These are phyloP conservation scores for Ptycholaimellus sp. DNA, from an alignment of 2,888 invertebrate species.

Conservation along the genomic window DNA sequence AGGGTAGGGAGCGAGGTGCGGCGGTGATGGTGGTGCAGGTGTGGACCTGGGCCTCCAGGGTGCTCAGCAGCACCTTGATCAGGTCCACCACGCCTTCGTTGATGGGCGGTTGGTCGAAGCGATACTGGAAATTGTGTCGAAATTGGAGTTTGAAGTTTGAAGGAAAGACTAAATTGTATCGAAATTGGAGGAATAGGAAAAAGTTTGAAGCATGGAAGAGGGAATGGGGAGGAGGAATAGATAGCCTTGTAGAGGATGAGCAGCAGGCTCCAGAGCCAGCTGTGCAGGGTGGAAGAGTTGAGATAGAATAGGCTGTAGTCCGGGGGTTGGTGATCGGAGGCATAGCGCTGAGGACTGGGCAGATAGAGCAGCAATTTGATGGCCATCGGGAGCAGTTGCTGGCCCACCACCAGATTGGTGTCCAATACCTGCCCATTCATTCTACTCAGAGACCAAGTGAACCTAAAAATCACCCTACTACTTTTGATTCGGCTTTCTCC, in stretches of 20 bases:
- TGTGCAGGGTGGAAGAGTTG: constrained; percentile 54
- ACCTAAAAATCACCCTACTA: no score
- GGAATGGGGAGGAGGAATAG: neutral
- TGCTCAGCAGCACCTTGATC: constrained; percentile 66
- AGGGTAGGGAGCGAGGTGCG: no score
- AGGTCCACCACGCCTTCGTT: constrained; percentile 46
- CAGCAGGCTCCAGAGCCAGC: constrained; percentile 74
- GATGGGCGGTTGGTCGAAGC: constrained; percentile 29
- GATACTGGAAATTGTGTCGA: constrained; percentile 25
- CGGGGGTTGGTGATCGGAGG: constrained; percentile 38
- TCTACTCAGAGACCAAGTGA: no score
- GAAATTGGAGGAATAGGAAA: neutral
- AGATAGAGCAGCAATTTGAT: constrained; percentile 53
- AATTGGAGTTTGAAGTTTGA: neutral
- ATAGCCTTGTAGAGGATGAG: constrained; percentile 76
- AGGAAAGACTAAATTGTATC: no score
- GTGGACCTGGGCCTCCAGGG: constrained; percentile 69
- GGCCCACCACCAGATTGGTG: constrained; percentile 79
- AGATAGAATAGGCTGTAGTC: constrained; percentile 45
- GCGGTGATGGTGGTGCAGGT: constrained; percentile 56
- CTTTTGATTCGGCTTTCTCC: no score
- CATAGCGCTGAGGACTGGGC: constrained; percentile 47
- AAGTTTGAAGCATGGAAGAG: neutral
- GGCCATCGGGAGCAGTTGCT: constrained; percentile 58
- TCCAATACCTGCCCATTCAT: constrained; percentile 57